Evolutionary conservation across 1,140 invertebrate genomes (phyloP).

Genomic region (Papilio machaon): DNA sequence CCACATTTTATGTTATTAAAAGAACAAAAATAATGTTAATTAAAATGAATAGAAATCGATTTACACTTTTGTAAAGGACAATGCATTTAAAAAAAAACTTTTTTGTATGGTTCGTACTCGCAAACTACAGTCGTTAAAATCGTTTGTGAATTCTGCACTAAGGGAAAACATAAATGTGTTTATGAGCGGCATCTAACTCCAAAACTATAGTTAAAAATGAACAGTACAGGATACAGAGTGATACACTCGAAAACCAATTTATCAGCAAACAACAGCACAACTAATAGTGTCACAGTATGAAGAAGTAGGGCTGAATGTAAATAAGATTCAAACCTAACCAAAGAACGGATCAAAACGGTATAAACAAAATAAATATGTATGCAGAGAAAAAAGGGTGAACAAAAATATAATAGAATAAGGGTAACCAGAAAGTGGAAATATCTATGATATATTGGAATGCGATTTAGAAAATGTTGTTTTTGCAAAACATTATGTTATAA

Average conservation of each 20-base stretch:
- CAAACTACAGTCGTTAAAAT: too few relatives aligned
- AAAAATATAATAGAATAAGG: not conserved
- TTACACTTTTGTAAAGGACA: too few relatives aligned
- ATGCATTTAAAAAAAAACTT: too few relatives aligned
- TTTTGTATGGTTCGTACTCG: too few relatives aligned
- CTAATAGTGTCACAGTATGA: conserved; percentile 16
- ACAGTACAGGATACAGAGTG: not conserved
- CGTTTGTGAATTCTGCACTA: too few relatives aligned
- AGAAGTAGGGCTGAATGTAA: conserved; percentile 21
- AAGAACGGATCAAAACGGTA: conserved; percentile 7
- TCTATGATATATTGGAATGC: not conserved
- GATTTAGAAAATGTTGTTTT: not conserved
- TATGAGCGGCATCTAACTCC: too few relatives aligned
- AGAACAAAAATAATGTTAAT: too few relatives aligned
- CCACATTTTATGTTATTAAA: too few relatives aligned
- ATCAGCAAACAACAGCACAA: conserved; percentile 1
- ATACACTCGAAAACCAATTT: conserved; percentile 16
- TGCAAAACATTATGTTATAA: not conserved
- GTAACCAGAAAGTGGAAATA: not conserved
- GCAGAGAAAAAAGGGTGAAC: conserved; percentile 1
- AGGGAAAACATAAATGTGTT: too few relatives aligned
- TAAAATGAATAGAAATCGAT: too few relatives aligned
- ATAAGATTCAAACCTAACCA: conserved; percentile 21
- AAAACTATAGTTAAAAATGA: too few relatives aligned
- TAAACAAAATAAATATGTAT: conserved; percentile 9